Percentiles rank a stretch among this genome's conserved stretches.
Conservation (phyloP, 2,113 vertebrate species). For the Leptobrachium ailaonicum region DNA sequence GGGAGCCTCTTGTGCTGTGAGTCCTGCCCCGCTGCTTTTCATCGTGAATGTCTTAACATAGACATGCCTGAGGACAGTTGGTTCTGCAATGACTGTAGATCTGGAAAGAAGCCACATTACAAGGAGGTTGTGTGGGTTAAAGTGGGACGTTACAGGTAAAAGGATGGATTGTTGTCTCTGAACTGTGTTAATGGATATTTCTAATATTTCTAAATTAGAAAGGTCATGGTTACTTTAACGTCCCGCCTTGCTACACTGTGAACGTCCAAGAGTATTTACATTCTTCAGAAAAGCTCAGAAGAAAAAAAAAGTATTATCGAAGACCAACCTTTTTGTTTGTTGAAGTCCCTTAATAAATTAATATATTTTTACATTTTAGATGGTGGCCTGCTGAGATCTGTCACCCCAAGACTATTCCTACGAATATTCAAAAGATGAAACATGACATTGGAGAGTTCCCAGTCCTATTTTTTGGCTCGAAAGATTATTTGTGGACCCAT, state of each 20-base stretch:
- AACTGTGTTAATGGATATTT: too few relatives aligned
- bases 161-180: slow-evolving; percentile 43
- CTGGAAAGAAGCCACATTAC: slow-evolving; percentile 93
- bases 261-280: too few relatives aligned
- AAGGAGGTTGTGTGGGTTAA: slow-evolving; percentile 98
- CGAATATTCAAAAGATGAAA: slow-evolving; percentile 94
- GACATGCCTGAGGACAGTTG: slow-evolving; percentile 97
- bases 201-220: not conserved
- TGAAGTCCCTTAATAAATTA: too few relatives aligned
- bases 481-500: slow-evolving; percentile 97
- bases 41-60: slow-evolving; percentile 96
- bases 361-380: slow-evolving; percentile 61
- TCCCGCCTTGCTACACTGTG: too few relatives aligned
- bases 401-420: slow-evolving; percentile 88
- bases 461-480: slow-evolving; percentile 97
- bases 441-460: slow-evolving; percentile 96
- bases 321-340: too few relatives aligned
- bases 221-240: too few relatives aligned
- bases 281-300: too few relatives aligned
- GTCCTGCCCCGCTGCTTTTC: slow-evolving; percentile 95
- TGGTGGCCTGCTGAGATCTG: slow-evolving; percentile 99
- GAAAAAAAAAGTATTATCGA: too few relatives aligned
- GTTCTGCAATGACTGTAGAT: slow-evolving; percentile 98
- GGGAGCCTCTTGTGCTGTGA: slow-evolving; percentile 97
- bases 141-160: slow-evolving; percentile 93